These are phyloP conservation scores for Chaunax sp. DNA, from an alignment of 2,797 vertebrate genomes.

Conservation along the genomic window DNA sequence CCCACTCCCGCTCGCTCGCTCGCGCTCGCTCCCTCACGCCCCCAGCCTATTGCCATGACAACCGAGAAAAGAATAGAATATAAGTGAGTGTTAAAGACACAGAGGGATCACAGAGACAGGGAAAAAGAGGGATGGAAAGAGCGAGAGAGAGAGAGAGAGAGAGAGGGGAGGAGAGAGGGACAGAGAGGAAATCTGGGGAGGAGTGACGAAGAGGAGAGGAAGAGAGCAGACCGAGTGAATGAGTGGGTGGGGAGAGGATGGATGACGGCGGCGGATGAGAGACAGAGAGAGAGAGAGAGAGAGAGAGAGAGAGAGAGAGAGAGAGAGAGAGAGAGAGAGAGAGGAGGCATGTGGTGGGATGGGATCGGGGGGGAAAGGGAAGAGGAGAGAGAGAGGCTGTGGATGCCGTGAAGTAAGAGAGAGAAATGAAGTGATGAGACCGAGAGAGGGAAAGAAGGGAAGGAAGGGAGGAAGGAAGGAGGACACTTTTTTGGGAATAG, in stretches of 20 bases:
- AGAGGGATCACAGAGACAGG: slow-evolving; percentile 80
- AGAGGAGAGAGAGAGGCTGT: slow-evolving; percentile 59
- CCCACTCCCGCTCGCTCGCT: slow-evolving; percentile 85
- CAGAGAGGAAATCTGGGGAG: slow-evolving; percentile 51
- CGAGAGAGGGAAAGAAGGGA: slow-evolving; percentile 63
- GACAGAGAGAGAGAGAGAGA: slow-evolving; percentile 40
- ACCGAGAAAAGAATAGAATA: slow-evolving; percentile 90
- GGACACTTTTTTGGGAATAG: slow-evolving; percentile 86
- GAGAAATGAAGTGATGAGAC: slow-evolving; percentile 69
- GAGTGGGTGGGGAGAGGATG: slow-evolving; percentile 57
- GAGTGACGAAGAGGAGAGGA: slow-evolving; percentile 37
- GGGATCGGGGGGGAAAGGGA: slow-evolving; percentile 52
- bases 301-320: slow-evolving; percentile 38
- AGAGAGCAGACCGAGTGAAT: slow-evolving; percentile 9
- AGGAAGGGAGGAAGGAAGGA: slow-evolving; percentile 68
- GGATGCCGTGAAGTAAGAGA: slow-evolving; percentile 57
- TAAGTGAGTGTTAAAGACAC: slow-evolving; percentile 88
- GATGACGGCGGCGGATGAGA: slow-evolving; percentile 43
- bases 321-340: slow-evolving; percentile 14
- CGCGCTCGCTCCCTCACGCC: slow-evolving; percentile 85
- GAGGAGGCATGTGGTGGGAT: slow-evolving; percentile 67
- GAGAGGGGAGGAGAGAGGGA: slow-evolving; percentile 9
- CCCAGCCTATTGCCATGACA: slow-evolving; percentile 89
- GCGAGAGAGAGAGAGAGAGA: slow-evolving; percentile 55
- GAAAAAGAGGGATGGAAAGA: slow-evolving; percentile 55